phyloP scores from a whole-genome alignment of 2,888 invertebrate genomes.

The Synanthedon myopaeformis region DNA sequence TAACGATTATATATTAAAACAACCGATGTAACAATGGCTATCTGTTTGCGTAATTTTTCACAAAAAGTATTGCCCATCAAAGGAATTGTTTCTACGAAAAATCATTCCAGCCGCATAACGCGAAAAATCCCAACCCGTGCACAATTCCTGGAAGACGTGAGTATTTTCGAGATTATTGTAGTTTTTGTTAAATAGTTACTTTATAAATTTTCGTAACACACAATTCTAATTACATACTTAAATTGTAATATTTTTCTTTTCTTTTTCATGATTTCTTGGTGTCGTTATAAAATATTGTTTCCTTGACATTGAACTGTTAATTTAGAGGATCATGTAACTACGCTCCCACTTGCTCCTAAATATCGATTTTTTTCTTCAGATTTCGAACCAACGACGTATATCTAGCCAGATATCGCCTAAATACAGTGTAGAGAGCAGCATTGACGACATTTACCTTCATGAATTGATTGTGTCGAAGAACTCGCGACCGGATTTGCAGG shows the following conservation, averaged over 20 bases:
- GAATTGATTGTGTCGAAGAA: constrained; percentile 19
- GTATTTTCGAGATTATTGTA: constrained; percentile 15
- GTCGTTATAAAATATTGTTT: constrained; percentile 4
- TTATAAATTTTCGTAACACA: too few relatives aligned
- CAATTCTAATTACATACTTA: too few relatives aligned
- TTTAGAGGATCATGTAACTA: constrained; percentile 12
- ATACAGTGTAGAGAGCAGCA: constrained; percentile 29
- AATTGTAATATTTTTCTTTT: too few relatives aligned
- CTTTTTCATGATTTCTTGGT: constrained; percentile 2
- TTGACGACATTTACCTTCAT: constrained; percentile 37
- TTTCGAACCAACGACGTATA: constrained; percentile 45
- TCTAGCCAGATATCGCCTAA: constrained; percentile 46
- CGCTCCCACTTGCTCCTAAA: neutral
- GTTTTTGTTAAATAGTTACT: neutral
- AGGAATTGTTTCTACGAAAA: constrained; percentile 65
- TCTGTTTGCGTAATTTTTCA: constrained; percentile 68
- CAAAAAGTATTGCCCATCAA: constrained; percentile 66
- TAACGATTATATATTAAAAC: constrained; percentile 8
- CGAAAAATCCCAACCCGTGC: constrained; percentile 59
- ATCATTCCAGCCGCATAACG: constrained; percentile 60
- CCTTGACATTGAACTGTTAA: constrained; percentile 41
- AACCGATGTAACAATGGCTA: constrained; percentile 59
- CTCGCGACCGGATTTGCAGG: constrained; percentile 9
- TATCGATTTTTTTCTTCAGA: constrained; percentile 28
- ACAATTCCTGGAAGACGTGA: constrained; percentile 68